Conservation (phyloP, 2,797 vertebrate species). For the Lepidocolaptes lacrymiger region DNA sequence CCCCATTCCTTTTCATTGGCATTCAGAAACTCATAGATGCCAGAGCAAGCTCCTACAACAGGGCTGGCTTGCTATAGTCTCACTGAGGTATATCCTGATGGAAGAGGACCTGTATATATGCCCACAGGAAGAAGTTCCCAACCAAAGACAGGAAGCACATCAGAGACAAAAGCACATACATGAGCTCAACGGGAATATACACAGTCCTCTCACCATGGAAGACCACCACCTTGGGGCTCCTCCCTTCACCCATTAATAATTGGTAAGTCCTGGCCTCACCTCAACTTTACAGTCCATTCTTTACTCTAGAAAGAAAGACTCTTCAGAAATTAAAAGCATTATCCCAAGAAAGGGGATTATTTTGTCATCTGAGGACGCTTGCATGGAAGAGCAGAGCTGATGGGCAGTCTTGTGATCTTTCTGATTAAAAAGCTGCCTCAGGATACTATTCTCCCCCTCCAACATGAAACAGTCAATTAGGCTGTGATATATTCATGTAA, state of each 20-base stretch:
- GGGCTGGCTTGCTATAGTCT: neutral
- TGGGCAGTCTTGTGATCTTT: slow-evolving; percentile 9
- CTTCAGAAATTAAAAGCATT: neutral
- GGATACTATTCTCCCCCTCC: neutral
- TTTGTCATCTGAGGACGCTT: slow-evolving; percentile 30
- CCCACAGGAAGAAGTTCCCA: neutral
- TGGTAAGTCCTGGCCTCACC: neutral
- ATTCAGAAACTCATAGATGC: neutral
- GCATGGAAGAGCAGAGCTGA: slow-evolving; percentile 2
- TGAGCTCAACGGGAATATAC: neutral
- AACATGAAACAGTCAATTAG: slow-evolving; percentile 46
- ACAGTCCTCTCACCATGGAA: neutral
- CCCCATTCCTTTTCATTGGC: neutral
- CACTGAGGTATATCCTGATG: neutral
- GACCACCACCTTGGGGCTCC: neutral
- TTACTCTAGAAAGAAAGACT: neutral
- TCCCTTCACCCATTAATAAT: neutral
- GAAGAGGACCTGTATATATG: neutral
- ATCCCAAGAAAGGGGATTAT: slow-evolving; percentile 18
- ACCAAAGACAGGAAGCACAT: neutral
- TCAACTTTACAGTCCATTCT: neutral
- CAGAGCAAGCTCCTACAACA: neutral
- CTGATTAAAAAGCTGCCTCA: slow-evolving; percentile 53
- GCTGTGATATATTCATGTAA: slow-evolving; percentile 17
- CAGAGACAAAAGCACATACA: neutral